Evolutionary conservation across 2,797 vertebrate species (phyloP), one percentile per base, ranked within the genome.

Genomic region (Pseudomugil gertrudae): DNA sequence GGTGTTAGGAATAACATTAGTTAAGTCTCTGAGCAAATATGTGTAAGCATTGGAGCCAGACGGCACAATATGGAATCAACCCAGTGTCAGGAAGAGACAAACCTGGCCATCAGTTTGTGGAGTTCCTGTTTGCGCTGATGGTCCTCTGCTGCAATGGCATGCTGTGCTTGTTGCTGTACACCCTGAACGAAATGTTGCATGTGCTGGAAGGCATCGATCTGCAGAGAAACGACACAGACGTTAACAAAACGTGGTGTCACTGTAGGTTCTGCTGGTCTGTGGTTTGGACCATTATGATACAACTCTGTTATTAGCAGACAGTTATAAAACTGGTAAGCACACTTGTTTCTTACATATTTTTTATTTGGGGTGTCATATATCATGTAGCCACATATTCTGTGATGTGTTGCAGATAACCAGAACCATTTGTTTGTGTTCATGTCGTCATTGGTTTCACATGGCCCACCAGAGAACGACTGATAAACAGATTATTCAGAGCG

Each of bases 131-230:
- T 97, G 79, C 96, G 96, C 83, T 97, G 96, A 80, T 98, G 97
- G 89, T 99, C 98, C 83, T 99, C 97, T 0, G 94, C 94, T 0
- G 97, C 96, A 0, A 97, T 94, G 66, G 96, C 97, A 0, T 97
- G 97, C 85, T 99, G 98, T 0, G 97, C 96, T 77, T 99, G 97
- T 79, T 98, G 96, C 84, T 99, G 97, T 92, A 99, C 93, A 0
- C 94, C 98, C 92, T 97, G 97, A 10, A 98, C 98, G 19, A 99
- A 99, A 88, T 96, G 97, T 87, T 99, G 97, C 98, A 99, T 98
- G 90, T 99, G 96, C 90, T 99, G 98, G 92, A 99, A 99, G 0
- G 97, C 97, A 0, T 99, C 98, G 0, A 98, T 98, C 97, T 99
- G 77, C n/a, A 62, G 53, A 50, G 21, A 69, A 0, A 79, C 8